Percentiles rank a stretch among this genome's conserved stretches.
Evolutionary conservation across 2,797 vertebrate genomes (phyloP).

Genomic region (Neopelma chrysocephalum): DNA sequence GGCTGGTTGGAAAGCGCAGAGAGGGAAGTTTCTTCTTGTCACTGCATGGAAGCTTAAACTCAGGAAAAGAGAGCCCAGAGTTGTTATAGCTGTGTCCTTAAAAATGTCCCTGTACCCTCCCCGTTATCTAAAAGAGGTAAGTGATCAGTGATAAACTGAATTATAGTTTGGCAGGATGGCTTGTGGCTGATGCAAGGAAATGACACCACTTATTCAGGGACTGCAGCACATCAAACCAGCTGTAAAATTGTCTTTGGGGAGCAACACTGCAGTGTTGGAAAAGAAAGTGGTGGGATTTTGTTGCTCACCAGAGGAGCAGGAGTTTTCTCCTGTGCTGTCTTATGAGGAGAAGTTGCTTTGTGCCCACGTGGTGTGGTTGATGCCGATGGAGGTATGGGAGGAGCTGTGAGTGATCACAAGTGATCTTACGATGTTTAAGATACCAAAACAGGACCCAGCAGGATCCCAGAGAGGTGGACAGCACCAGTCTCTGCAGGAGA

Average conservation of each 20-base stretch:
- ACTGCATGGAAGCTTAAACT: not conserved
- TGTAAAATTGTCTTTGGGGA: not conserved
- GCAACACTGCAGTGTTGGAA: not conserved
- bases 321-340: not conserved
- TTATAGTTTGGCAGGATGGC: not conserved
- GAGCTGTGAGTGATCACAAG: not conserved
- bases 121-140: not conserved
- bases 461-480: not conserved
- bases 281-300: not conserved
- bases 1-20: not conserved
- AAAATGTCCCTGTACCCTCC: not conserved
- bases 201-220: fast-evolving
- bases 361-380: not conserved
- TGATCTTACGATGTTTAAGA: not conserved
- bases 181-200: not conserved
- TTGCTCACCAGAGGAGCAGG: not conserved
- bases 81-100: not conserved
- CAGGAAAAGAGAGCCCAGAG: not conserved
- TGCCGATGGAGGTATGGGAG: not conserved
- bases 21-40: not conserved
- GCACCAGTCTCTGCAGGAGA: not conserved
- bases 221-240: not conserved
- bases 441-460: not conserved
- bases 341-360: fast-evolving
- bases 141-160: not conserved